Evolutionary conservation across 2,888 invertebrate genomes (phyloP), one percentile per base, ranked within the genome.

Genomic region (Tholera decimalis): DNA sequence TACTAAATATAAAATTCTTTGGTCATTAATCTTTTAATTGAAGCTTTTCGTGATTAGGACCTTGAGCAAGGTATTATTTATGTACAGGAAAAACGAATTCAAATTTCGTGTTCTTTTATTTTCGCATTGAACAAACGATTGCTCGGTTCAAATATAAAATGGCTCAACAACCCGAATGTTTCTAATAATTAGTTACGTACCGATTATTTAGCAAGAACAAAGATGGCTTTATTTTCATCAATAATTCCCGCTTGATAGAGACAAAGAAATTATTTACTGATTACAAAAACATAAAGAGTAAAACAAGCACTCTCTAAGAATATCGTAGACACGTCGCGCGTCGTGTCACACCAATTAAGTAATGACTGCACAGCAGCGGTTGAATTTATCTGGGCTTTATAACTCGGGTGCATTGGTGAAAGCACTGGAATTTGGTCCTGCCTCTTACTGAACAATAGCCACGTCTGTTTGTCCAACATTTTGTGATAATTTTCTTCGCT

Each of bases 341-440:
- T 75, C 73, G 78, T 66, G 46, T 41, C 44, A 47, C 77, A 66
- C 73, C 72, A 66, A 73, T 30, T 51, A 64, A 44, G 24, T 55
- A 56, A 46, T 46, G 62, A 72, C 72, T 28, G 33, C 41, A 33
- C 41, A 57, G 46, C 55, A 44, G 83, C 78, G 79, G 82, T 77
- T 83, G 85, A 87, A 85, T 89, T 89, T 88, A 87, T 86, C 83
- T 84, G 81, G 73, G 83, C 83, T 86, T 89, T 88, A 91, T 89
- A 89, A 87, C 88, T 85, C 70, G 79, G 73, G 73, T 77, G 49
- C 50, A 74, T 67, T 67, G 82, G 86, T 84, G 87, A 90, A 89
- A 88, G 88, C 88, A 70, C 77, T 84, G 84, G 85, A 88, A 90
- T 90, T 87, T 49, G 33, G 50, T 50, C 83, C 79, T 74, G 78